Evolutionary conservation across 2,797 vertebrate genomes (phyloP), one percentile per base, ranked within the genome.

Genomic region (Sebastes vulpes): DNA sequence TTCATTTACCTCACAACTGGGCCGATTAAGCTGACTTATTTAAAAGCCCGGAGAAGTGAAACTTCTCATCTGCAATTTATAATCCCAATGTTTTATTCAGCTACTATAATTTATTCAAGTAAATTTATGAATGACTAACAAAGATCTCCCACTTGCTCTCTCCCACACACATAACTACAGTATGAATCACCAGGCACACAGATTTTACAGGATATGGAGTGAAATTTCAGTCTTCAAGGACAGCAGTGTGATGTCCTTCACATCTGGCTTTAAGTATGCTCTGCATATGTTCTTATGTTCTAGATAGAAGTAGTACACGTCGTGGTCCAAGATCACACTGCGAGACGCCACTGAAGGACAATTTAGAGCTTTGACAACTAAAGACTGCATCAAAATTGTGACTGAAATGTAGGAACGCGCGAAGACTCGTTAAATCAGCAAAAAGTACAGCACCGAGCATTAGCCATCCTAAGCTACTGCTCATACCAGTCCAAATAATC

Each of bases 81-180:
- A 28, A 66, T 66, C 66, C 11, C 52, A 32, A 77, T 83, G 67
- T 77, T 80, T 76, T 58, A 77, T 84, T 84, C 72, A 79, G 56
- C 14, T 26, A 12, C 65, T 58, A 79, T 84, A 11, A 83, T 81
- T 85, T 81, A 86, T 84, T 79, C 63, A 80, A 20, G 16, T 20
- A 57, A 35, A 50, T 81, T 61, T 77, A 53, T 67, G 31, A 85
- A 79, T 46, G 61, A 74, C 63, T 61, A 65, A 68, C 61, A 75
- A 65, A 23, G 31, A 63, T 60, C 23, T 71, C 32, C 56, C 42
- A 5, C 16, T 66, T 26, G 56, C 25, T 31, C 38, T 12, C 58
- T n/a, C 61, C 28, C 46, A 58, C 63, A 72, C 58, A 50, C 76
- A 73, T 58, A 16, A 31, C 23, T 58, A 5, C 32, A n/a, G 42